phyloP scores from a whole-genome alignment of 2,797 vertebrate genomes.

The Chaetodon trifasciatus region DNA sequence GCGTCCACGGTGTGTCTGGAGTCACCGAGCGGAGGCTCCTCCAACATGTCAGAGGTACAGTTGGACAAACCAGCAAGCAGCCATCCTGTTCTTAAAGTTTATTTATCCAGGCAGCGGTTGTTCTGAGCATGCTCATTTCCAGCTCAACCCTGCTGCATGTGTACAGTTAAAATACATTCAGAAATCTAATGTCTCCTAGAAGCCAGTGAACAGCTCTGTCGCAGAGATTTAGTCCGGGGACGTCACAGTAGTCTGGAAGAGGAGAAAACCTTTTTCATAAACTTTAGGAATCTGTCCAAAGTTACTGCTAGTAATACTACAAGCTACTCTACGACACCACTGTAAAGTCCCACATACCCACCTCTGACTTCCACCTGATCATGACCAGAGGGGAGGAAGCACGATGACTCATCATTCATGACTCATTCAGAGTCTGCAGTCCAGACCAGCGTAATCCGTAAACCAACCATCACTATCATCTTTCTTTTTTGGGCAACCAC shows the following conservation, averaged over 20 bases:
- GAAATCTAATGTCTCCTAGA: background rate
- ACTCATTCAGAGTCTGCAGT: constrained; percentile 3
- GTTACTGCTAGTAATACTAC: background rate
- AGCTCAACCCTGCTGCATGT: constrained; percentile 22
- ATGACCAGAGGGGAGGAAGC: background rate
- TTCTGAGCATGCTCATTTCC: constrained; percentile 48
- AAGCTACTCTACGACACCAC: background rate
- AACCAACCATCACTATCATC: background rate
- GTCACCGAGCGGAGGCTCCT: constrained; percentile 16
- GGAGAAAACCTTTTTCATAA: background rate
- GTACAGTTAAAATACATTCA: constrained; percentile 15
- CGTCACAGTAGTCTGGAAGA: constrained; percentile 4
- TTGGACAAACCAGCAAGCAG: constrained; percentile 16
- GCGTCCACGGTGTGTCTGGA: background rate
- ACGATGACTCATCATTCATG: background rate
- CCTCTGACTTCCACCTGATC: background rate
- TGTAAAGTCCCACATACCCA: background rate
- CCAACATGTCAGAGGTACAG: constrained; percentile 25
- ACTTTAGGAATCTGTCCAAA: background rate
- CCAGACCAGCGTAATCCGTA: background rate
- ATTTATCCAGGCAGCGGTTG: constrained; percentile 25
- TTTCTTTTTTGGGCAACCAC: background rate
- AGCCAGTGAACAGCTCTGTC: constrained; percentile 7
- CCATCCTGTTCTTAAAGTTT: constrained; percentile 10
- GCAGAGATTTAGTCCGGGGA: background rate